Conservation (phyloP, 2,888 invertebrate species). For the Aromia moschata region DNA sequence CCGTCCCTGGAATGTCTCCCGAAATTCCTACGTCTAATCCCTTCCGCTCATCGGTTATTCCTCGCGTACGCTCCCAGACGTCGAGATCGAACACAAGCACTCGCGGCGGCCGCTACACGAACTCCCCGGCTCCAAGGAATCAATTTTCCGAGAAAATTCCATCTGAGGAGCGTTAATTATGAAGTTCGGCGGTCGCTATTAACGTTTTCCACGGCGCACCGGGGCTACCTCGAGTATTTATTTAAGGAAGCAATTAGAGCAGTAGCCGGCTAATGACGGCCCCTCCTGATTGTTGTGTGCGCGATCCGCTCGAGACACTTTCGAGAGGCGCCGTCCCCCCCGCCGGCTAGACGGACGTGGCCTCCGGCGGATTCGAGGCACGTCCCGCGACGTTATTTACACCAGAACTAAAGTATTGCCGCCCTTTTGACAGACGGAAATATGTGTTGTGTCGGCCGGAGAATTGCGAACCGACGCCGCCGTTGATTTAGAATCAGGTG, state of each 20-base stretch:
- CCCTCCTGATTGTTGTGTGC: conserved; percentile 35
- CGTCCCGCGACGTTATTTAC: conserved; percentile 40
- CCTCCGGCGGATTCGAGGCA: conserved; percentile 31
- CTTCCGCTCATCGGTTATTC: conserved; percentile 5
- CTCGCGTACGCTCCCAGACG: neutral
- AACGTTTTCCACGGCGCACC: conserved; percentile 23
- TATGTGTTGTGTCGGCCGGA: conserved; percentile 34
- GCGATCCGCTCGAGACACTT: conserved; percentile 31
- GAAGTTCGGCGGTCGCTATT: conserved; percentile 28
- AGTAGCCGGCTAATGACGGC: conserved; percentile 29
- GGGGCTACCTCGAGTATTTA: conserved; percentile 28
- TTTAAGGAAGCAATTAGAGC: conserved; percentile 33
- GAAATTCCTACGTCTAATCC: neutral
- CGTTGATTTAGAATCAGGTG: conserved; percentile 7
- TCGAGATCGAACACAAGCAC: conserved; percentile 9
- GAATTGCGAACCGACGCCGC: conserved; percentile 1
- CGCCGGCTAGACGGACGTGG: conserved; percentile 11
- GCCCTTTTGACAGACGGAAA: conserved; percentile 36
- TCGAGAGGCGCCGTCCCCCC: too few relatives aligned
- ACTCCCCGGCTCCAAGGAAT: conserved; percentile 15
- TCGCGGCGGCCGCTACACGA: conserved; percentile 5
- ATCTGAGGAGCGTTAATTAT: conserved; percentile 30
- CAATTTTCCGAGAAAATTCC: conserved; percentile 26
- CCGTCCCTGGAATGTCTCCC: too few relatives aligned
- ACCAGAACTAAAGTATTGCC: conserved; percentile 38